Evolutionary conservation across 1,140 invertebrate species (phyloP).

Genomic region (Physella acuta): DNA sequence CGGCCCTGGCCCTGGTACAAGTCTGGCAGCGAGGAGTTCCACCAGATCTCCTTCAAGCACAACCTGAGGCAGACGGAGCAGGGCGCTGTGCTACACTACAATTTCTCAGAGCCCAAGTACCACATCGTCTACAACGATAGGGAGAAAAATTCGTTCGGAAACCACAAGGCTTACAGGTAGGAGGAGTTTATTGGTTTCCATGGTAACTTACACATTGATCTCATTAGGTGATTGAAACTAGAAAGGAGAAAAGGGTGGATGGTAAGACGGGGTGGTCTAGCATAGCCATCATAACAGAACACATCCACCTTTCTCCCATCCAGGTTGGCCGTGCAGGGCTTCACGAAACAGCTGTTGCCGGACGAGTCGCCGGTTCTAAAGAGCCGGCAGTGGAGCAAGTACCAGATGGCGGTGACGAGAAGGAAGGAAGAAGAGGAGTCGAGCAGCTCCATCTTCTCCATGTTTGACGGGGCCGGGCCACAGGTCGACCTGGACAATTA

Average conservation of each 20-base stretch:
- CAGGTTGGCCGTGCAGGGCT: constrained; percentile 25
- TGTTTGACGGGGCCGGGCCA: constrained; percentile 33
- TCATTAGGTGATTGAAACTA: too few relatives aligned
- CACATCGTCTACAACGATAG: constrained; percentile 43
- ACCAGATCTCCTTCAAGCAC: constrained; percentile 27
- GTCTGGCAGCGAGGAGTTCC: not conserved
- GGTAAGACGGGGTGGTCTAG: too few relatives aligned
- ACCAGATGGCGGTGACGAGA: constrained; percentile 37
- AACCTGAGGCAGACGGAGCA: constrained; percentile 34
- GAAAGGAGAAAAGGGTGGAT: too few relatives aligned
- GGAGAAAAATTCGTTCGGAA: constrained; percentile 29
- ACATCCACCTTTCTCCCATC: too few relatives aligned
- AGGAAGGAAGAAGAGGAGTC: constrained; percentile 34
- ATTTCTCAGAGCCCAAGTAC: constrained; percentile 43
- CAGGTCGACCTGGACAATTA: constrained; percentile 34
- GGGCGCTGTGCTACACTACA: constrained; percentile 37
- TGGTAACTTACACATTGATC: not conserved
- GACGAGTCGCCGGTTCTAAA: constrained; percentile 25
- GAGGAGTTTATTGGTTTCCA: not conserved
- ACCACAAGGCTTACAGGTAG: constrained; percentile 32
- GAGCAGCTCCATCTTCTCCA: constrained; percentile 39
- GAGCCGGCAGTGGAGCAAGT: constrained; percentile 31
- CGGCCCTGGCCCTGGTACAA: constrained; percentile 20
- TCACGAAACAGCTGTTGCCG: constrained; percentile 34
- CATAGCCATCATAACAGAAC: too few relatives aligned